Base-by-base conservation (phyloP, 2,113 vertebrate genomes). In the Syngnathus scovelli region DNA sequence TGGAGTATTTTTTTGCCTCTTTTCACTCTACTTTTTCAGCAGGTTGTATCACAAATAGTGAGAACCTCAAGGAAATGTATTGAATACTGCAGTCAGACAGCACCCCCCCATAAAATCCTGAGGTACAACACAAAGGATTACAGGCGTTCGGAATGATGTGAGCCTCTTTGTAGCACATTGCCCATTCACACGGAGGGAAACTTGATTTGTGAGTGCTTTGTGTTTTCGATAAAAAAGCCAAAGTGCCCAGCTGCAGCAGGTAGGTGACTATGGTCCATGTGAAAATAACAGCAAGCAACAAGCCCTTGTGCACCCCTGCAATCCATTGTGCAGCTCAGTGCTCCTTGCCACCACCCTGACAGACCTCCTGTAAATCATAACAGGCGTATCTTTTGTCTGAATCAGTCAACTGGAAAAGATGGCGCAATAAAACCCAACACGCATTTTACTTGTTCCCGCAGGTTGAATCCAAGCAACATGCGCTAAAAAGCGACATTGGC, bases 301-400 rank as follows among this genome's bases (percentile, higher is more conserved):
- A 63, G 43, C 66, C 63, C 54, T 58, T 65, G 64, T 70, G 66
- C 64, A 77, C 6, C 64, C 59, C 56, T 78, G 46, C 58, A 69
- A 58, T 49, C 64, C 68, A 73, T 60, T 63, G 68, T 71, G 69
- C 77, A 65, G 64, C 41, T 71, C 69, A 67, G 59, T 65, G 62
- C 66, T 64, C 43, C 48, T 52, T 78, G 68, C 74, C 80, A 71
- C 60, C 73, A 75, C 41, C 62, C 68, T 68, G 63, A 64, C 54
- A 63, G 67, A 66, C 54, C 64, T 67, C 44, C 71, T 71, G 66
- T 59, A 61, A 61, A 72, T 66, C 62, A 82, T 77, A 85, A 88
- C 85, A 89, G 82, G 79, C 83, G 80, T 73, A 69, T 76, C 83
- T 87, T 81, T 88, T 90, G 86, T 88, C 73, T 70, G 68, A 73